Conservation (phyloP, 2,888 invertebrate species). For the Drosophila setosimentum region DNA sequence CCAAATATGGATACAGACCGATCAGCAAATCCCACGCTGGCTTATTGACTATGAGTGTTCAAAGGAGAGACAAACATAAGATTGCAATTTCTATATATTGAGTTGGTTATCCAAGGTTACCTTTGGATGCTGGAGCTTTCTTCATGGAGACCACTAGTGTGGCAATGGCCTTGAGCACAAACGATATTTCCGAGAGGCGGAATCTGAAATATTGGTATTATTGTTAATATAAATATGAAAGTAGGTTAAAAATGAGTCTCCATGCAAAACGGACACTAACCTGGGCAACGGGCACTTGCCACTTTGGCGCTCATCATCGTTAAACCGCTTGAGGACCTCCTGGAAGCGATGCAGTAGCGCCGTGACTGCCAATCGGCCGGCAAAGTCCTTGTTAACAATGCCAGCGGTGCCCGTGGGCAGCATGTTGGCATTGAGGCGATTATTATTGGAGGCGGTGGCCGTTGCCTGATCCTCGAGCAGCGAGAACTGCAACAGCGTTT, state of each 20-base stretch:
- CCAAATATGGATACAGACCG: conserved; percentile 94
- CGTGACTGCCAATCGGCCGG: conserved; percentile 94
- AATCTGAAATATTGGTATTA: conserved; percentile 87
- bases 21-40: conserved; percentile 97
- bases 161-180: conserved; percentile 97
- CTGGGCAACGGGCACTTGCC: conserved; percentile 94
- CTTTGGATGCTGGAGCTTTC: conserved; percentile 94
- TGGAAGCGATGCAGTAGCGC: conserved; percentile 96
- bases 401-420: conserved; percentile 52
- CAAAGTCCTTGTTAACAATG: conserved; percentile 86
- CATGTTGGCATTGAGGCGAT: conserved; percentile 80
- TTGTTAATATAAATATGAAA: neutral
- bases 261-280: conserved; percentile 84
- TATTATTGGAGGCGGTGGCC: conserved; percentile 85
- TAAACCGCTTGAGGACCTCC: conserved; percentile 95
- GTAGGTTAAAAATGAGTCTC: neutral
- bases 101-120: conserved; percentile 84
- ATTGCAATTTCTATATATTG: neutral
- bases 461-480: conserved; percentile 88
- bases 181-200: conserved; percentile 97
- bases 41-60: conserved; percentile 89
- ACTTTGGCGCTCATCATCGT: conserved; percentile 92
- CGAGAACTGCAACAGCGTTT: conserved; percentile 97
- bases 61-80: neutral
- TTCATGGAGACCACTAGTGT: conserved; percentile 96